phyloP scores from a whole-genome alignment of 2,797 vertebrate genomes.

The Tadarida brasiliensis region DNA sequence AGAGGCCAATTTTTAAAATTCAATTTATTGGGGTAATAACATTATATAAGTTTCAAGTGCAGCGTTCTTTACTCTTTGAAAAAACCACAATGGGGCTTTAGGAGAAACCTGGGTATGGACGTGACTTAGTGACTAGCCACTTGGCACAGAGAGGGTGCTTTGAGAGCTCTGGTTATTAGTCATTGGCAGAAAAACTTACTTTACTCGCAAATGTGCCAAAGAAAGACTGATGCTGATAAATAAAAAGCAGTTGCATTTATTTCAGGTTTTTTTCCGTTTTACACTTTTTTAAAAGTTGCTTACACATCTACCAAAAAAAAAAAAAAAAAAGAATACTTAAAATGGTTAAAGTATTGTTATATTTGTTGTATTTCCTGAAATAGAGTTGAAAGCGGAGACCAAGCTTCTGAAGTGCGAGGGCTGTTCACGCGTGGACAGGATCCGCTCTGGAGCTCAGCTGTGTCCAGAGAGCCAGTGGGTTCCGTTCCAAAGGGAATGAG shows the following conservation, averaged over 20 bases:
- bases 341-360: neutral
- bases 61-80: neutral
- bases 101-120: neutral
- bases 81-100: neutral
- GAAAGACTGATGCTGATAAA: neutral
- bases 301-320: neutral
- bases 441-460: neutral
- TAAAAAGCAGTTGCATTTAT: neutral
- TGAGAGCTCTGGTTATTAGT: neutral
- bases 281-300: neutral
- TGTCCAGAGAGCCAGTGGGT: neutral
- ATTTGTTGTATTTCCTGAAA: too few species aligned
- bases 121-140: neutral
- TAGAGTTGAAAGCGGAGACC: too few species aligned
- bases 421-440: neutral
- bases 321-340: neutral
- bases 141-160: neutral
- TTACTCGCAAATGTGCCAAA: neutral
- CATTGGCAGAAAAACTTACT: neutral
- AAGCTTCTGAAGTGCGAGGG: neutral
- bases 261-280: neutral
- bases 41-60: neutral
- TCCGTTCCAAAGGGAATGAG: constrained; percentile 69
- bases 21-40: neutral
- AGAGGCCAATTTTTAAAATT: neutral